Conservation (phyloP, 2,113 vertebrate species). For the Manacus vitellinus region DNA sequence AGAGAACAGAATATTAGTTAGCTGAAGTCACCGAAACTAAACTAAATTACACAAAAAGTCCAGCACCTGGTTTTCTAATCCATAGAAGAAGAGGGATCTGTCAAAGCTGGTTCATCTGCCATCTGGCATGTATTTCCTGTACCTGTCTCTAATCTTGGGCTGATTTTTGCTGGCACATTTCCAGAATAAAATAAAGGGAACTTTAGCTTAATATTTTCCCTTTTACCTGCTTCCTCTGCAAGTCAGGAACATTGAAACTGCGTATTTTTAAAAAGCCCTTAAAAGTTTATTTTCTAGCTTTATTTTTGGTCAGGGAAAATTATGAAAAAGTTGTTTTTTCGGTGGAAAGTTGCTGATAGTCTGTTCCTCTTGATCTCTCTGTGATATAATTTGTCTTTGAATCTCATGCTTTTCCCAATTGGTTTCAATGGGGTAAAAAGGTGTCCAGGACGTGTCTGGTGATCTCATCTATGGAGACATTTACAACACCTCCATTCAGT, state of each 20-base stretch:
- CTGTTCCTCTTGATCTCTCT: background rate
- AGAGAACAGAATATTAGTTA: background rate
- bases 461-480: background rate
- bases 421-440: background rate
- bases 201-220: background rate
- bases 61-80: constrained; percentile 53
- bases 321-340: background rate
- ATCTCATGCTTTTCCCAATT: background rate
- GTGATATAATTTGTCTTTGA: background rate
- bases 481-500: background rate
- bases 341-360: background rate
- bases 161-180: background rate
- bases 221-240: background rate
- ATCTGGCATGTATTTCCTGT: background rate
- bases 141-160: background rate
- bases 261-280: background rate
- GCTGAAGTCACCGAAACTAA: background rate
- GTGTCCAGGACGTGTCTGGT: background rate
- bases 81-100: background rate
- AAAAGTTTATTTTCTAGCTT: background rate
- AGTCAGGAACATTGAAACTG: background rate
- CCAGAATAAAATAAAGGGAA: background rate
- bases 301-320: background rate
- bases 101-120: constrained; percentile 1
- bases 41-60: background rate